phyloP scores from a whole-genome alignment of 2,888 invertebrate genomes.

The Cremastinae sp. region DNA sequence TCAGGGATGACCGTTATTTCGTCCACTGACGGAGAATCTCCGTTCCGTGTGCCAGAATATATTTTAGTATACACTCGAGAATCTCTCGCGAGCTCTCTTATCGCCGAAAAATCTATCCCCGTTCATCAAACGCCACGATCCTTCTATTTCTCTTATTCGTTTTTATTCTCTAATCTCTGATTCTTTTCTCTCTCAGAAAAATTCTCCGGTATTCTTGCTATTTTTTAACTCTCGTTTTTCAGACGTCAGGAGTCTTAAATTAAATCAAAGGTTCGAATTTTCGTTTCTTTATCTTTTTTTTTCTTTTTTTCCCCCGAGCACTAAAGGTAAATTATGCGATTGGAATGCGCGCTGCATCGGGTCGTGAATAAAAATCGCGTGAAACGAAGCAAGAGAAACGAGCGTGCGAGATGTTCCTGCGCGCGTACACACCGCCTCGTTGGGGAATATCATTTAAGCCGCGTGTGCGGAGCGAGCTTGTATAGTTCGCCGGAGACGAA shows the following conservation, averaged over 20 bases:
- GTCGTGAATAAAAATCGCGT: neutral
- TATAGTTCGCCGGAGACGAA: slow-evolving; percentile 12
- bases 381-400: slow-evolving; percentile 12
- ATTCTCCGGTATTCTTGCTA: neutral
- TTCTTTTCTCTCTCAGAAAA: slow-evolving; percentile 23
- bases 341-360: neutral
- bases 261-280: too few relatives aligned
- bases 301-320: too few relatives aligned
- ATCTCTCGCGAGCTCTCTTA: slow-evolving; percentile 36
- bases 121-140: slow-evolving; percentile 52
- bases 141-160: neutral
- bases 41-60: slow-evolving; percentile 52
- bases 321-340: neutral
- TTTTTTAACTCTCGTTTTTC: neutral
- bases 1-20: slow-evolving; percentile 56
- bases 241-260: too few relatives aligned
- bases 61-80: slow-evolving; percentile 20
- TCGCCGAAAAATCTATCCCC: slow-evolving; percentile 55
- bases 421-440: neutral
- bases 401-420: slow-evolving; percentile 2
- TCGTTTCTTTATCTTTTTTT: too few relatives aligned
- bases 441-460: slow-evolving; percentile 32
- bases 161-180: neutral
- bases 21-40: slow-evolving; percentile 31
- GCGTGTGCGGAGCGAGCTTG: slow-evolving; percentile 35